Evolutionary conservation across 1,140 invertebrate species (phyloP), one percentile per base, ranked within the genome.

Genomic region (Colletes gigas): DNA sequence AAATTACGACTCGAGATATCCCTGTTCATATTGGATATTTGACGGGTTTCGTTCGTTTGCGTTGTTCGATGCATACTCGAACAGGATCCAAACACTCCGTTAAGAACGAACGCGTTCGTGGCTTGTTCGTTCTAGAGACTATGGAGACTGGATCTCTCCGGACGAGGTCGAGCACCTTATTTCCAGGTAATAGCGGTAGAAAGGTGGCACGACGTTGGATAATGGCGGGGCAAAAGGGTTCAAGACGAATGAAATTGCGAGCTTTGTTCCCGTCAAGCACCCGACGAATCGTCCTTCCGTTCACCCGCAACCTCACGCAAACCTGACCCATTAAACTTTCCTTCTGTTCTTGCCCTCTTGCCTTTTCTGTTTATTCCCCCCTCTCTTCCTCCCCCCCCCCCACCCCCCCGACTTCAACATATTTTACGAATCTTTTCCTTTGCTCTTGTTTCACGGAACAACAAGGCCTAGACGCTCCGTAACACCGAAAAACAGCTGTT

Each of bases 221-320:
- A 63, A 73, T 60, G 50, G 67, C 62, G 63, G 17, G 21, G 12
- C 52, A 41, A 47, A 65, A 78, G 21, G 44, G n/a, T 69, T 21
- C 66, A 65, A 83, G 74, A 71, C 65, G 62, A 72, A 59, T 73
- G 81, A 87, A 88, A 88, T 88, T 88, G 82, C 81, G 54, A 88
- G 82, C 84, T 88, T 85, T 87, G 76, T 89, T 87, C 84, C 72
- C 65, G 81, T 87, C 83, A 77, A 82, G 67, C 79, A 68, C 17
- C 66, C 54, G 52, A 77, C 41, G 41, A 70, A 52, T 86, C 74
- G 50, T 77, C 50, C 65, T 54, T 67, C 21, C 68, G 21, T 21
- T 19, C n/a, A 6, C 17, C 50, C 66, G 4, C 60, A 47, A 50
- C 54, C 7, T 50, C 60, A 39, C 30, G 21, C n/a, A 47, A 12